phyloP scores from a whole-genome alignment of 2,888 invertebrate species.

The Pandemis corylana region DNA sequence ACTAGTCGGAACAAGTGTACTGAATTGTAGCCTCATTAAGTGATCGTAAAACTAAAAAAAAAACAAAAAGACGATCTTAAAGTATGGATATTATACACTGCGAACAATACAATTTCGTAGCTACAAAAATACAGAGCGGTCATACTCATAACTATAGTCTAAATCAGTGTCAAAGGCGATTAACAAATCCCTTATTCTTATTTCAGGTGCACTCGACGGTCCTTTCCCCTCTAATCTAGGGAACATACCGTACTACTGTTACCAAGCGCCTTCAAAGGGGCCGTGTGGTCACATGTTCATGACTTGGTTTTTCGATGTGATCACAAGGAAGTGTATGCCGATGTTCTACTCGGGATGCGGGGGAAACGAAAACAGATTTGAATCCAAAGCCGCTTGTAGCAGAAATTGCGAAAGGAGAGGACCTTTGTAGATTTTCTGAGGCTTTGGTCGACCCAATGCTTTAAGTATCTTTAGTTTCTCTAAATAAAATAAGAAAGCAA shows the following conservation, averaged over 20 bases:
- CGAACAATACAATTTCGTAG: background rate
- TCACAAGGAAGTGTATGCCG: conserved; percentile 69
- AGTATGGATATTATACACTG: too few relatives aligned
- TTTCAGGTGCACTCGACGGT: conserved; percentile 72
- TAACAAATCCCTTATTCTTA: conserved; percentile 30
- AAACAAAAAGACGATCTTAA: too few relatives aligned
- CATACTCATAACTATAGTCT: background rate
- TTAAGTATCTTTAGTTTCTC: background rate
- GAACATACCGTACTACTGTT: conserved; percentile 75
- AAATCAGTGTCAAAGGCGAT: conserved; percentile 5
- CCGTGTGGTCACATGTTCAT: conserved; percentile 62
- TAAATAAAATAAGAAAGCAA: background rate
- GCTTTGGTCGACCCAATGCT: background rate
- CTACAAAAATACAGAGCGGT: background rate
- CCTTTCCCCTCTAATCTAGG: conserved; percentile 69
- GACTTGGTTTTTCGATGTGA: conserved; percentile 73
- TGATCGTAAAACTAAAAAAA: too few relatives aligned
- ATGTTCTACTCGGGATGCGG: conserved; percentile 80
- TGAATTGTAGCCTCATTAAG: too few relatives aligned
- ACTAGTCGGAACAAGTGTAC: too few relatives aligned
- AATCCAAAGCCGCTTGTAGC: conserved; percentile 56
- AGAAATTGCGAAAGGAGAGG: conserved; percentile 60
- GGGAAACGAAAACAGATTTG: conserved; percentile 75
- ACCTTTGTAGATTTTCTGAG: conserved; percentile 47
- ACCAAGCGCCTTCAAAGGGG: conserved; percentile 71